These are phyloP conservation scores for Glomeris marginata DNA, from an alignment of 2,888 invertebrate species.

Conservation along the genomic window DNA sequence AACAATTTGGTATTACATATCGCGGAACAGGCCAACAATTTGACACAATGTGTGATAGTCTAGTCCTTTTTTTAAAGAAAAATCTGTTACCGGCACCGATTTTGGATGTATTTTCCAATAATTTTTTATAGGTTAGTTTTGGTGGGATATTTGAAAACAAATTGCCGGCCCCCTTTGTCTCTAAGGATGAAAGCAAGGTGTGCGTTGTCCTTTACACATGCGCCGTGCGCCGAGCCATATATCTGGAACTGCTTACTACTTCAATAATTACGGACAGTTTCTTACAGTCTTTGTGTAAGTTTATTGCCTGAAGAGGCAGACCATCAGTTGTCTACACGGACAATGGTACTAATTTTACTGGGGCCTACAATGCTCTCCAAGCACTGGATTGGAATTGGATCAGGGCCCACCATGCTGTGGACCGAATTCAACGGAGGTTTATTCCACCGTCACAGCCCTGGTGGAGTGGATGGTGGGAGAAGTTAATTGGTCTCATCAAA, in stretches of 20 bases:
- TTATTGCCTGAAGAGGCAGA: conserved; percentile 18
- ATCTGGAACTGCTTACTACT: conserved; percentile 21
- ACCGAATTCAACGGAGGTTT: conserved; percentile 24
- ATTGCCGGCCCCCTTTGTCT: no score
- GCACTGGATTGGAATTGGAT: conserved; percentile 12
- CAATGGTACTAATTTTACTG: conserved; percentile 23
- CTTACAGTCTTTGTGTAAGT: conserved; percentile 19
- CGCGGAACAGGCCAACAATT: no score
- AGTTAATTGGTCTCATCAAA: conserved; percentile 29
- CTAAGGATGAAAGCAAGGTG: no score
- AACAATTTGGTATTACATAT: no score
- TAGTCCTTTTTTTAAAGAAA: no score
- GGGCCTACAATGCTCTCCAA: conserved; percentile 15
- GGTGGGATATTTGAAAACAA: no score
- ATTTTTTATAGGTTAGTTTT: no score
- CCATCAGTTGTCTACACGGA: conserved; percentile 21
- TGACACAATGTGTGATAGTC: no score
- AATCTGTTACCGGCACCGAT: no score
- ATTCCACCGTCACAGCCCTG: conserved; percentile 30
- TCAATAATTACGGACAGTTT: conserved; percentile 18
- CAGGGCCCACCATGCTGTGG: not conserved
- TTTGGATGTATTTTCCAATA: no score
- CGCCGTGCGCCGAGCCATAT: conserved; percentile 20
- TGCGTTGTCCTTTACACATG: conserved; percentile 23
- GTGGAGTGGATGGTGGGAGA: conserved; percentile 33